Percentiles rank a stretch among this genome's conserved stretches.
phyloP scores from a whole-genome alignment of 2,888 invertebrate genomes.

The Athalia rosae region DNA sequence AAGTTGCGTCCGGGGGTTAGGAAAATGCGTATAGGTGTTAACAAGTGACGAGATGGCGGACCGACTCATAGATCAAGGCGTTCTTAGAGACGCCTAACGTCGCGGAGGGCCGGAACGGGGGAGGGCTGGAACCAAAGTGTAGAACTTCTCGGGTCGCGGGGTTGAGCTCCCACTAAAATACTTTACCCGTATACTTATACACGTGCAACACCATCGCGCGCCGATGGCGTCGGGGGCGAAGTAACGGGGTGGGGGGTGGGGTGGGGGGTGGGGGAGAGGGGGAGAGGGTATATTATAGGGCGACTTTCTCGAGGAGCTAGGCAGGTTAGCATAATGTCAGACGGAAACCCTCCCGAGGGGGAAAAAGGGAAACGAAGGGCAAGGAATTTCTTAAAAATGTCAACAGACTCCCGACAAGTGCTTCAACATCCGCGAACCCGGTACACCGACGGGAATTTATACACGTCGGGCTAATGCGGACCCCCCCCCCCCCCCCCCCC shows the following conservation, averaged over 20 bases:
- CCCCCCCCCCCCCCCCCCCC: too few relatives aligned
- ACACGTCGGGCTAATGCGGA: too few relatives aligned
- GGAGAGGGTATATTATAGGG: conserved; percentile 52
- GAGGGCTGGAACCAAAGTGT: neutral
- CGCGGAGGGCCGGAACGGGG: neutral
- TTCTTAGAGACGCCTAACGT: conserved; percentile 7
- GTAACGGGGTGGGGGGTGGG: too few relatives aligned
- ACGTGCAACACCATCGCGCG: neutral
- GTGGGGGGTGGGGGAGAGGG: too few relatives aligned
- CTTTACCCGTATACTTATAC: neutral
- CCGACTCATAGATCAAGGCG: conserved; percentile 65
- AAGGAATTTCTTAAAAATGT: conserved; percentile 70
- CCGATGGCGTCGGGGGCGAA: conserved; percentile 55
- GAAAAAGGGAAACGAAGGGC: conserved; percentile 52
- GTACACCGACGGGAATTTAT: too few relatives aligned
- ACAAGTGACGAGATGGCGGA: conserved; percentile 60
- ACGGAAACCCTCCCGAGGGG: conserved; percentile 49
- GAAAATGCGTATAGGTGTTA: conserved; percentile 58
- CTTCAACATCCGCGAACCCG: neutral
- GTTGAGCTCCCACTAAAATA: conserved; percentile 6
- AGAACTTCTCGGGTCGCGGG: neutral
- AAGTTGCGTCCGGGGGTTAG: neutral
- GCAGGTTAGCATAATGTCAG: conserved; percentile 71
- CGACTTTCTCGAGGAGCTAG: conserved; percentile 25
- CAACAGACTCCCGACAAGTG: conserved; percentile 48